These are phyloP conservation scores for Chelon labrosus DNA, from an alignment of 2,797 vertebrate genomes.

Conservation along the genomic window DNA sequence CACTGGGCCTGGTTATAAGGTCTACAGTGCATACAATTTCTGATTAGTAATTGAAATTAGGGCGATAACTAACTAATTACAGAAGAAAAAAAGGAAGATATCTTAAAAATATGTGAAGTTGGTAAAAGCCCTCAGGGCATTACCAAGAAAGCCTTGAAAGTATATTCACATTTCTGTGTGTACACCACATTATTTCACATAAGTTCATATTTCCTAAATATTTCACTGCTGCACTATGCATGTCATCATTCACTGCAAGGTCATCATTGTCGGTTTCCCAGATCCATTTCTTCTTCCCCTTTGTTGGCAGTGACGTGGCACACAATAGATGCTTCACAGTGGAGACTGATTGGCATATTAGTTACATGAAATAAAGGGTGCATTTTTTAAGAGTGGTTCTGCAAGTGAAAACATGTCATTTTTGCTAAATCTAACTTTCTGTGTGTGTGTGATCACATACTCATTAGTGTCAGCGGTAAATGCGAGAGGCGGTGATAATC, in stretches of 20 bases:
- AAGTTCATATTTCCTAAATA: neutral
- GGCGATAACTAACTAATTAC: too few relatives aligned
- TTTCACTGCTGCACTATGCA: neutral
- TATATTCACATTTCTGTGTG: conserved; percentile 11
- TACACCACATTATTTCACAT: neutral
- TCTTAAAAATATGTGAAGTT: conserved; percentile 8
- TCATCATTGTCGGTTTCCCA: conserved; percentile 22
- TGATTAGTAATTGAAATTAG: too few relatives aligned
- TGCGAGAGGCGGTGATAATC: conserved; percentile 4
- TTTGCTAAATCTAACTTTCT: neutral
- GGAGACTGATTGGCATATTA: conserved; percentile 37
- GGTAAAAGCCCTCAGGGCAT: conserved; percentile 1
- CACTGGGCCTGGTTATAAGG: neutral
- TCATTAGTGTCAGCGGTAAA: neutral
- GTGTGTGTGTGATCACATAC: conserved; percentile 12
- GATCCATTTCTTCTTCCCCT: neutral
- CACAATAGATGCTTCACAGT: conserved; percentile 34
- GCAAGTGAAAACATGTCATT: conserved; percentile 12
- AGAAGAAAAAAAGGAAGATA: neutral
- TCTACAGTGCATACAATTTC: too few relatives aligned
- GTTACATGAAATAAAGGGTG: conserved; percentile 28
- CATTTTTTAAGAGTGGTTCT: conserved; percentile 16
- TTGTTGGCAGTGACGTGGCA: conserved; percentile 27
- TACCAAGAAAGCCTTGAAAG: conserved; percentile 10
- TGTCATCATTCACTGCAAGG: conserved; percentile 1